A percentile compares a stretch with the other conserved stretches of the same genome.
Evolutionary conservation across 2,797 vertebrate genomes (phyloP).

Genomic region (Vireo griseus): DNA sequence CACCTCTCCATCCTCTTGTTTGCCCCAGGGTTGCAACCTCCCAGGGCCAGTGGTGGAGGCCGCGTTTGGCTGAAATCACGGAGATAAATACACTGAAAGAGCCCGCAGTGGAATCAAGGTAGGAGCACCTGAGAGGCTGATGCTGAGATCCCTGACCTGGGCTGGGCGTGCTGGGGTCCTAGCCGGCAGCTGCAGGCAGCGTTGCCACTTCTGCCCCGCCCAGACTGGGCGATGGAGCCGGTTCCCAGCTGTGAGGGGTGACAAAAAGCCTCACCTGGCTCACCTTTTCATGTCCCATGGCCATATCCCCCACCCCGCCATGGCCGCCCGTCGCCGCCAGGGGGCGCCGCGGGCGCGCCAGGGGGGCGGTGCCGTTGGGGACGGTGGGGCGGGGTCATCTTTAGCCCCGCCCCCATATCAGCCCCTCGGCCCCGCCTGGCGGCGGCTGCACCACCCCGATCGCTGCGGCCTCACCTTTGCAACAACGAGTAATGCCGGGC

Average conservation of each 20-base stretch:
- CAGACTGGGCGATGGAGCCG: too few species aligned
- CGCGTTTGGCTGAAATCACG: background rate
- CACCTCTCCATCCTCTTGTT: background rate
- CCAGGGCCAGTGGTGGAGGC: background rate
- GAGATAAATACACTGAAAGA: background rate
- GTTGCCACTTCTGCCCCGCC: background rate
- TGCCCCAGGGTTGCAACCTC: background rate
- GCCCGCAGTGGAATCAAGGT: background rate
- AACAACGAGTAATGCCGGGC: background rate
- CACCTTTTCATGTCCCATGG: background rate
- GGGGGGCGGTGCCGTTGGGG: background rate
- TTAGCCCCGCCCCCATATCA: too few species aligned
- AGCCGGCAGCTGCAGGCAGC: background rate
- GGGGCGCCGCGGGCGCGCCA: background rate
- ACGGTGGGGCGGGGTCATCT: accelerated
- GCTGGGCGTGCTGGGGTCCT: background rate
- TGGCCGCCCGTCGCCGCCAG: background rate
- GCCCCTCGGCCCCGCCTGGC: background rate
- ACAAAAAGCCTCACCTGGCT: background rate
- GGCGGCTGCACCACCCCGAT: background rate
- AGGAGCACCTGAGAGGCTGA: background rate
- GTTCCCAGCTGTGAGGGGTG: background rate
- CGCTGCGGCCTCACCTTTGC: background rate
- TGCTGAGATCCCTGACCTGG: background rate
- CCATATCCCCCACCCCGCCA: background rate